Evolutionary conservation across 2,797 vertebrate species (phyloP), one percentile per base, ranked within the genome.

Genomic region (Chromis chromis): DNA sequence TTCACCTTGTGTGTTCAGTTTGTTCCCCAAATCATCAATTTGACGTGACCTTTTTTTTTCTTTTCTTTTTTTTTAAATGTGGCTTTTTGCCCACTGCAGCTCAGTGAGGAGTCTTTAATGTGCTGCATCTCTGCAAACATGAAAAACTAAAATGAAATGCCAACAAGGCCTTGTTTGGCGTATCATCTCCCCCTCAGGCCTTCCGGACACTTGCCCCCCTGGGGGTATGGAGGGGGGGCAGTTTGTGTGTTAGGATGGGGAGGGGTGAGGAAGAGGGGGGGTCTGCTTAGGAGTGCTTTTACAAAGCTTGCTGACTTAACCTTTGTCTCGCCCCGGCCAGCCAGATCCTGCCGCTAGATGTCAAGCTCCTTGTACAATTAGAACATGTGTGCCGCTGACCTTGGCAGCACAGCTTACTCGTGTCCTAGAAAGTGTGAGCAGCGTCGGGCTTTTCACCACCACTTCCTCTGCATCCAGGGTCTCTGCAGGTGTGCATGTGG

Each of bases 331-430:
- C 94, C 89, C 76, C 88, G 93, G 93, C 94, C 95, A 57, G 95
- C 95, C 94, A 93, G 94, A 93, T 95, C 95, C 94, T 93, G 94
- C 95, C 94, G 86, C 95, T 96, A 93, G 94, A 95, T 95, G 96
- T 97, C 96, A 96, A 96, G 95, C 96, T 96, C 95, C 94, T 96
- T 95, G 97, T 96, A 95, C 96, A 97, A 96, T 97, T 96, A 96
- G 95, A 96, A 94, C 95, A 94, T 96, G 94, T 95, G 95, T 93
- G 95, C 93, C 87, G 88, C 91, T 98, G 97, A 98, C 97, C 97
- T 97, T 97, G 96, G 96, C 94, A 92, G 92, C 91, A n/a, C 73
- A 89, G 93, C 93, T 93, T 88, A 85, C 86, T 92, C 77, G 87
- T 91, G 94, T 94, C 94, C 91, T 90, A 85, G 91, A 92, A 94